Evolutionary conservation across 2,888 invertebrate species (phyloP).

Genomic region (Hedychridium roseum): DNA sequence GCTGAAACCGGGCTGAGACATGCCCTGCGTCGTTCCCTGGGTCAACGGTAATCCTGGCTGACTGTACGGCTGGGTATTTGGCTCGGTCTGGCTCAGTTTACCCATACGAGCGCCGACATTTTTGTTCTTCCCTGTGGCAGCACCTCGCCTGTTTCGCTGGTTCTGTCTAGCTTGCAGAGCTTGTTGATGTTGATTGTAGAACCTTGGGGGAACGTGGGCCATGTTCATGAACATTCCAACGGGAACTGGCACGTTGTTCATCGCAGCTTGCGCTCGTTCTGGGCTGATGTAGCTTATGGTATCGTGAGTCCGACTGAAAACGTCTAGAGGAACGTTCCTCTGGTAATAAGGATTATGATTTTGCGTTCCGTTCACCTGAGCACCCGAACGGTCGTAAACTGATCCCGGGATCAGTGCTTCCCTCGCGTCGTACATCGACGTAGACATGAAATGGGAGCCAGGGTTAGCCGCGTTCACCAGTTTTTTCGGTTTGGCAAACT

Average conservation of each 20-base stretch:
- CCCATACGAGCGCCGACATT: conserved; percentile 57
- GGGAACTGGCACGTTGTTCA: conserved; percentile 88
- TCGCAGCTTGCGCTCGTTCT: conserved; percentile 77
- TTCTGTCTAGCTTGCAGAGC: conserved; percentile 70
- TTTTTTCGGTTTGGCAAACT: conserved; percentile 97
- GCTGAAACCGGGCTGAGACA: conserved; percentile 77
- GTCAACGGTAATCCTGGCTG: conserved; percentile 65
- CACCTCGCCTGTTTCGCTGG: conserved; percentile 55
- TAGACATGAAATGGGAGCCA: conserved; percentile 97
- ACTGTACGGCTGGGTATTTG: conserved; percentile 75
- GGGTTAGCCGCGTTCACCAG: conserved; percentile 94
- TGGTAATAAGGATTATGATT: conserved; percentile 62
- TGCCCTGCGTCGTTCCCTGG: conserved; percentile 68
- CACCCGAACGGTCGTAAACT: conserved; percentile 82
- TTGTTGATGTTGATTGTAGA: conserved; percentile 79
- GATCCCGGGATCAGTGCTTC: conserved; percentile 95
- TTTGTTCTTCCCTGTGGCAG: conserved; percentile 40
- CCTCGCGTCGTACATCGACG: conserved; percentile 95
- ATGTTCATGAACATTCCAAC: conserved; percentile 95
- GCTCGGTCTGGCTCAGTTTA: conserved; percentile 71
- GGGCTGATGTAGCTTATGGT: conserved; percentile 93
- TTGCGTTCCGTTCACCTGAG: conserved; percentile 56
- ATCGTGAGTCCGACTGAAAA: conserved; percentile 81
- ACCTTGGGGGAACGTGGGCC: conserved; percentile 79
- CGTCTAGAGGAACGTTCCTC: conserved; percentile 67